Evolutionary conservation across 2,888 invertebrate species (phyloP), one percentile per base, ranked within the genome.

Genomic region (Ophonus ardosiacus): DNA sequence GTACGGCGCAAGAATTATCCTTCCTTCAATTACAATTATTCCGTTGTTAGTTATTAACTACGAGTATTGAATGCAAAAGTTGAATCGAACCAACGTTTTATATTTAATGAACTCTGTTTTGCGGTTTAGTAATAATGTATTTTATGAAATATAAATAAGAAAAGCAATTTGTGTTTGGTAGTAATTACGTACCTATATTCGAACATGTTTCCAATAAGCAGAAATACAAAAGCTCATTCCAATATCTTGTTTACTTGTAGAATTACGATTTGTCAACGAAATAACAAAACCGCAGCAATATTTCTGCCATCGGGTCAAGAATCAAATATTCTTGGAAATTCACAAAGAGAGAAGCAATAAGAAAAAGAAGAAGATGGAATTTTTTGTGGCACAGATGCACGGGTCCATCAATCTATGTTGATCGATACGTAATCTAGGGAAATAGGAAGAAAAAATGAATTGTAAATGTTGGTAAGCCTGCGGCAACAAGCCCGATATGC

Each of bases 341-440:
- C 43, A 51, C 43, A 51, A 51, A 51, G 31, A 31, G 31, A 31
- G 5, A 6, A 31, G 31, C 31, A 31, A 31, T 31, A 31, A 31
- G 43, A 51, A 51, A 13, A 51, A 8, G 43, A 61, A 61, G 63
- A 38, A 38, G 68, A 68, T 68, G 38, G 68, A 40, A 40, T 15
- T 68, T 38, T 68, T 68, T 38, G 5, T 43, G 51, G 63, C 78
- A 10, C 78, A 84, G 84, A 63, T 84, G 84, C 65, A 84, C 43
- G 17, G 17, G 65, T 59, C 61, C 65, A 78, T 84, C 78, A 84
- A 84, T 84, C 84, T 78, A 78, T 51, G 56, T 84, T 78, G 84
- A 84, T 84, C 84, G 84, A 84, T 84, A 84, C 63, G 84, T 84
- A 84, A 84, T 84, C 78, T 84, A 84, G 61, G 84, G 63, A 78